A percentile compares a stretch with the other conserved stretches of the same genome.
These are phyloP conservation scores for Incurvaria masculella DNA, from an alignment of 2,888 invertebrate genomes.

Conservation along the genomic window DNA sequence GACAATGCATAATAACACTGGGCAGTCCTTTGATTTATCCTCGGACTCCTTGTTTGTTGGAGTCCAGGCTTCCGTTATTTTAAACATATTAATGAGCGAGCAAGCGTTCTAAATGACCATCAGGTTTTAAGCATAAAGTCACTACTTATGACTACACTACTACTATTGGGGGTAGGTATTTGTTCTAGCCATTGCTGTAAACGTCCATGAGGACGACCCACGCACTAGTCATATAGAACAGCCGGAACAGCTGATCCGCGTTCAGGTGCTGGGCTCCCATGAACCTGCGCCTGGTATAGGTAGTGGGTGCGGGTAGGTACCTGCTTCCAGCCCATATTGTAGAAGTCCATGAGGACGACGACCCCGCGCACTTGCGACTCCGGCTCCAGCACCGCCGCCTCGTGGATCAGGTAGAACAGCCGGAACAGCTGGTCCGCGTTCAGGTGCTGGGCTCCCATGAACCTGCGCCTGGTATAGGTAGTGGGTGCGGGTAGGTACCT, in stretches of 20 bases:
- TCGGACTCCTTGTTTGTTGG: no score
- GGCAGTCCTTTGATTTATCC: no score
- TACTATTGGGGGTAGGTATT: no score
- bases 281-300: slow-evolving; percentile 47
- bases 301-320: slow-evolving; percentile 23
- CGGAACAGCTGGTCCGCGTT: slow-evolving; percentile 73
- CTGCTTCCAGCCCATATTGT: slow-evolving; percentile 74
- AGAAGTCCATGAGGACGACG: slow-evolving; percentile 81
- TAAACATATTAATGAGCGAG: no score
- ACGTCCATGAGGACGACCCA: slow-evolving; percentile 84
- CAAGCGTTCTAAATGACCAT: no score
- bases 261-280: slow-evolving; percentile 73
- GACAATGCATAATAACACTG: no score
- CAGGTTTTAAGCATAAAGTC: no score
- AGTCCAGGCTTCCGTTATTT: no score
- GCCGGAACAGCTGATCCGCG: slow-evolving; percentile 72
- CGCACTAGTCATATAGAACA: slow-evolving; percentile 78
- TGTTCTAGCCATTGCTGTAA: slow-evolving; percentile 74
- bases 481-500: slow-evolving; percentile 35
- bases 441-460: slow-evolving; percentile 73
- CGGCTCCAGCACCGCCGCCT: slow-evolving; percentile 71
- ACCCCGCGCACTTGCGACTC: slow-evolving; percentile 78
- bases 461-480: slow-evolving; percentile 49
- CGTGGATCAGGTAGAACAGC: slow-evolving; percentile 76
- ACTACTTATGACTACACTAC: no score